Percentiles rank a stretch among this genome's conserved stretches.
phyloP scores from a whole-genome alignment of 2,888 invertebrate genomes.

The Alloplasta piceator region DNA sequence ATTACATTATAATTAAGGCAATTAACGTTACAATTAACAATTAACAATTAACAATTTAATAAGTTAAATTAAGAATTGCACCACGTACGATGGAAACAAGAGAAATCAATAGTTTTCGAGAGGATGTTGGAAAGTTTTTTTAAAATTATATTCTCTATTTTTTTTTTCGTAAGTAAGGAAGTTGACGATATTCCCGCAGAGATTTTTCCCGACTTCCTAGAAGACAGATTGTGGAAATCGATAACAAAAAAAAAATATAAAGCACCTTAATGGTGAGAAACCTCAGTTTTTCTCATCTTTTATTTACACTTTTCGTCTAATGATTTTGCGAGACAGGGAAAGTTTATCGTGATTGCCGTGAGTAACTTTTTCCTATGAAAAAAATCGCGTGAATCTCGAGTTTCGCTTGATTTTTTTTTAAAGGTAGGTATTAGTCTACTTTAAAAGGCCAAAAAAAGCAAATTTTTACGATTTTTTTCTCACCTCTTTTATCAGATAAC shows the following conservation, averaged over 20 bases:
- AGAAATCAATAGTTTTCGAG: no score
- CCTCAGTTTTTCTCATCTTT: background rate
- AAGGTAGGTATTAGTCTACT: no score
- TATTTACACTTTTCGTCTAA: constrained; percentile 8
- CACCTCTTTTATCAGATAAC: no score
- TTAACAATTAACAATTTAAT: no score
- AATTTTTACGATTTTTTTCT: no score
- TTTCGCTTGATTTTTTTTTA: constrained; percentile 11
- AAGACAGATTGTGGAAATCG: constrained; percentile 25
- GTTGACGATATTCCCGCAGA: background rate
- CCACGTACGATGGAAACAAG: no score
- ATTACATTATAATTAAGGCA: no score
- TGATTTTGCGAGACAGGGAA: constrained; percentile 14
- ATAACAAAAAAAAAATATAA: background rate
- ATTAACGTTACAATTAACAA: no score
- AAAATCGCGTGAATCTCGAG: constrained; percentile 20
- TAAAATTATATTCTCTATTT: background rate
- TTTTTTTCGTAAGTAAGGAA: background rate
- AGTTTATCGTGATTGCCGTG: background rate
- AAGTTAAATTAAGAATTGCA: no score
- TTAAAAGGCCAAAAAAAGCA: no score
- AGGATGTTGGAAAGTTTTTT: no score
- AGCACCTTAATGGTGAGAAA: constrained; percentile 15
- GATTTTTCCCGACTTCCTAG: background rate
- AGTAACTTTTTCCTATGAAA: background rate